Evolutionary conservation across 2,113 vertebrate genomes (phyloP).

Genomic region (Tursiops truncatus): DNA sequence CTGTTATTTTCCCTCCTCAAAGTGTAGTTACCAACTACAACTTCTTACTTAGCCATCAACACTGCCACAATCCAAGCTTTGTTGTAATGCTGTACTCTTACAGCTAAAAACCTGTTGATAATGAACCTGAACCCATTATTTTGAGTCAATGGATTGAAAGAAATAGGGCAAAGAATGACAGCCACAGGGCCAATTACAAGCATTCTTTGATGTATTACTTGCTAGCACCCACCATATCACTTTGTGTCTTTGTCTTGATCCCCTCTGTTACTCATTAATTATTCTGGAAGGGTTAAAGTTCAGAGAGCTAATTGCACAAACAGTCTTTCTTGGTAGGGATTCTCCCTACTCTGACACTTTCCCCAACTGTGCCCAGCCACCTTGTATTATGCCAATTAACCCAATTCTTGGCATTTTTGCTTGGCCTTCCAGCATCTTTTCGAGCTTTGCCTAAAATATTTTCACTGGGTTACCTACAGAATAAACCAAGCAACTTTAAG

Average conservation of each 20-base stretch:
- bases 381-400: conserved; percentile 97
- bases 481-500: conserved; percentile 70
- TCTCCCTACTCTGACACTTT: conserved; percentile 94
- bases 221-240: conserved; percentile 94
- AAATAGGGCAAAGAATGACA: conserved; percentile 99
- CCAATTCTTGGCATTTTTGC: conserved; percentile 94
- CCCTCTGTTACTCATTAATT: conserved; percentile 99
- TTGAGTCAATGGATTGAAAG: conserved; percentile 99
- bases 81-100: conserved; percentile 94
- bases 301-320: conserved; percentile 97
- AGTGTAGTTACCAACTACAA: conserved; percentile 74
- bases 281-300: conserved; percentile 98
- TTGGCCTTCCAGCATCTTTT: conserved; percentile 84
- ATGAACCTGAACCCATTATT: conserved; percentile 99
- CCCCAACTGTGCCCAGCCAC: conserved; percentile 95
- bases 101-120: conserved; percentile 99
- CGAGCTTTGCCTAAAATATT: conserved; percentile 84
- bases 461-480: conserved; percentile 72
- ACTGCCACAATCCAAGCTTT: conserved; percentile 86
- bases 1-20: conserved; percentile 74
- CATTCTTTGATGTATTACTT: conserved; percentile 99
- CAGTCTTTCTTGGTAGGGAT: conserved; percentile 94
- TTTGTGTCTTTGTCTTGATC: conserved; percentile 99
- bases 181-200: conserved; percentile 99
- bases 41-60: conserved; percentile 82